A percentile compares a stretch with the other conserved stretches of the same genome.
Evolutionary conservation across 1,140 invertebrate genomes (phyloP).

Genomic region (Pararge aegeria): DNA sequence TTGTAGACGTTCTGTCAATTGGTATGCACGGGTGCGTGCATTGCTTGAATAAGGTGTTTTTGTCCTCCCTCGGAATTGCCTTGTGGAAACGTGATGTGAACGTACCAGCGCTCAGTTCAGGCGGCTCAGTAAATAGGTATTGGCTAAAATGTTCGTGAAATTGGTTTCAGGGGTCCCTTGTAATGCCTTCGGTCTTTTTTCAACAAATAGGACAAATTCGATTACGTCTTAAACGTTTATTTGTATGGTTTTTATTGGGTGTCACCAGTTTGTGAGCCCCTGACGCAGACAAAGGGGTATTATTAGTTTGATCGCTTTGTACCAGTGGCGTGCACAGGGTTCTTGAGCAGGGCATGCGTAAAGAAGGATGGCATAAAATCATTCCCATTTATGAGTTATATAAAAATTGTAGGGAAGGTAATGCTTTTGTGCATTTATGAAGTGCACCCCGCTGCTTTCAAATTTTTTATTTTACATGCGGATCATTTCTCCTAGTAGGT

Average conservation of each 20-base stretch:
- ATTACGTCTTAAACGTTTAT: not conserved
- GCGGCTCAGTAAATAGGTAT: slow-evolving; percentile 3
- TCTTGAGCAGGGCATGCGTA: too few species aligned
- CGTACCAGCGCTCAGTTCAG: not conserved
- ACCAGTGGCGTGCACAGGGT: too few species aligned
- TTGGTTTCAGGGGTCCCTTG: not conserved
- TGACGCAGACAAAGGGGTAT: too few species aligned
- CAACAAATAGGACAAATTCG: not conserved
- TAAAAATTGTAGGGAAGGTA: too few species aligned
- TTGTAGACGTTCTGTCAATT: slow-evolving; percentile 44
- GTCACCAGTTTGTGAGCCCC: not conserved
- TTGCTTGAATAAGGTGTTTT: slow-evolving; percentile 68
- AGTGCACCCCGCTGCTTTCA: too few species aligned
- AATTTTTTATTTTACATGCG: too few species aligned
- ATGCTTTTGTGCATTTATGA: too few species aligned
- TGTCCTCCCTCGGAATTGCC: slow-evolving; percentile 62
- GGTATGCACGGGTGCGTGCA: slow-evolving; percentile 52
- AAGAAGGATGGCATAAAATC: too few species aligned
- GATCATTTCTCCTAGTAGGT: too few species aligned
- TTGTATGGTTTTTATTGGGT: not conserved
- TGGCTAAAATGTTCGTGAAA: not conserved
- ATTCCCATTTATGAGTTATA: too few species aligned
- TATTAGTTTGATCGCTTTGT: too few species aligned
- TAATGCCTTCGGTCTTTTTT: slow-evolving; percentile 1
- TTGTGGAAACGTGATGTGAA: slow-evolving; percentile 52